phyloP scores from a whole-genome alignment of 2,797 vertebrate species.

The Clarias platycephalus region DNA sequence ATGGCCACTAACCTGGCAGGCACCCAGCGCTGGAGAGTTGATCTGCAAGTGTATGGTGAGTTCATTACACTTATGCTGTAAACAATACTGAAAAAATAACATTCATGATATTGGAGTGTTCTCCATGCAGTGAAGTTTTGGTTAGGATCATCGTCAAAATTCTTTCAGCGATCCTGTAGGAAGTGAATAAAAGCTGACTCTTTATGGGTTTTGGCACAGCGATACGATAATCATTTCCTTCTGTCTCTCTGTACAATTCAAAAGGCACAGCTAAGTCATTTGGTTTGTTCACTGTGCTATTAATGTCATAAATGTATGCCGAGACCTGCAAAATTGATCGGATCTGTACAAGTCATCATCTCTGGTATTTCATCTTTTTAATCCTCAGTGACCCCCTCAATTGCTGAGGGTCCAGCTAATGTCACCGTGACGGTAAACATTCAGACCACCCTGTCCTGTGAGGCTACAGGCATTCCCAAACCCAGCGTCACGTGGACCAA shows the following conservation, averaged over 20 bases:
- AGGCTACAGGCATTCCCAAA: slow-evolving; percentile 89
- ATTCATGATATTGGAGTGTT: background rate
- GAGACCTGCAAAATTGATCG: background rate
- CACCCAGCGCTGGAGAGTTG: slow-evolving; percentile 81
- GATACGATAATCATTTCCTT: background rate
- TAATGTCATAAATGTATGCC: background rate
- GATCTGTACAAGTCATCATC: background rate
- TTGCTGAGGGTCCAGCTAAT: slow-evolving; percentile 77
- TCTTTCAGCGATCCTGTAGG: slow-evolving; percentile 7
- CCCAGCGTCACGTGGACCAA: slow-evolving; percentile 87
- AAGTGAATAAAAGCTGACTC: background rate
- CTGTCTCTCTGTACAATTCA: background rate
- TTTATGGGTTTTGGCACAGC: slow-evolving; percentile 1
- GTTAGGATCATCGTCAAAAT: background rate
- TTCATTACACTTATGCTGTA: background rate
- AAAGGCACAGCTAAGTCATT: background rate
- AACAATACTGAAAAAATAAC: background rate
- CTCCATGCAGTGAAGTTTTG: background rate
- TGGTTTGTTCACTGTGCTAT: background rate
- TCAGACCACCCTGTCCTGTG: slow-evolving; percentile 90
- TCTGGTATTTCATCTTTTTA: background rate
- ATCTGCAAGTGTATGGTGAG: slow-evolving; percentile 89
- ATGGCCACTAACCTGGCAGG: slow-evolving; percentile 92
- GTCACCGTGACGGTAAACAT: slow-evolving; percentile 88
- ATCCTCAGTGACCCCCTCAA: slow-evolving; percentile 82